Evolutionary conservation across 2,113 vertebrate species (phyloP).

Genomic region (Planiliza haematocheilus): DNA sequence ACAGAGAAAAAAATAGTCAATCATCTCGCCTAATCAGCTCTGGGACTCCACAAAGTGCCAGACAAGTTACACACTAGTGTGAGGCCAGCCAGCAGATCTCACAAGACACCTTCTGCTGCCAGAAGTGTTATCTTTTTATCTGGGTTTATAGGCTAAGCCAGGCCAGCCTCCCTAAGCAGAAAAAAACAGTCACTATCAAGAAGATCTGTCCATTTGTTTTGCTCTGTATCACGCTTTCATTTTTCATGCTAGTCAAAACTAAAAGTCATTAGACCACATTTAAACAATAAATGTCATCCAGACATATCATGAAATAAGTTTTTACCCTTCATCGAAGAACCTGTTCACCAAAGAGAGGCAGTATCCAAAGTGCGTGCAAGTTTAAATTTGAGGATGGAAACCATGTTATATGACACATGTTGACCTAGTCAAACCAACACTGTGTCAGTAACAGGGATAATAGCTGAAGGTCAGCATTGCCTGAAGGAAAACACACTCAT

Average conservation of each 20-base stretch:
- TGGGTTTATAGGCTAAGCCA: slow-evolving; percentile 62
- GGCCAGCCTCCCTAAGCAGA: slow-evolving; percentile 20
- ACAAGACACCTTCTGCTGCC: slow-evolving; percentile 51
- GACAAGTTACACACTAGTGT: slow-evolving; percentile 41
- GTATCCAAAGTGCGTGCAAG: not conserved
- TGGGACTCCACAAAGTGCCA: slow-evolving; percentile 51
- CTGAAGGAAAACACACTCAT: slow-evolving; percentile 20
- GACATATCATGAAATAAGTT: too few species aligned
- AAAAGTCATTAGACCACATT: too few species aligned
- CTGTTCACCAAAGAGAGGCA: not conserved
- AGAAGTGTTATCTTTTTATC: slow-evolving; percentile 55
- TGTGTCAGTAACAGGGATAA: slow-evolving; percentile 23
- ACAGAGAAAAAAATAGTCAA: slow-evolving; percentile 35
- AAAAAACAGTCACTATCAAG: slow-evolving; percentile 19
- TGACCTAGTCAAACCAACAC: not conserved
- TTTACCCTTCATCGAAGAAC: not conserved
- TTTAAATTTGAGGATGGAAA: not conserved
- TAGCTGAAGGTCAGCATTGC: slow-evolving; percentile 20
- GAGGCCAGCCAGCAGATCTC: slow-evolving; percentile 44
- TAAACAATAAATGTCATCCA: too few species aligned
- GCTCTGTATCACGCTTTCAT: not conserved
- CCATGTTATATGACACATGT: slow-evolving; percentile 6
- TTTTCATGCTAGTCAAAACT: not conserved
- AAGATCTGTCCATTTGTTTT: slow-evolving; percentile 23
- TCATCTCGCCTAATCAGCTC: slow-evolving; percentile 59